phyloP scores from a whole-genome alignment of 2,888 invertebrate species.

The Clostera curtula region DNA sequence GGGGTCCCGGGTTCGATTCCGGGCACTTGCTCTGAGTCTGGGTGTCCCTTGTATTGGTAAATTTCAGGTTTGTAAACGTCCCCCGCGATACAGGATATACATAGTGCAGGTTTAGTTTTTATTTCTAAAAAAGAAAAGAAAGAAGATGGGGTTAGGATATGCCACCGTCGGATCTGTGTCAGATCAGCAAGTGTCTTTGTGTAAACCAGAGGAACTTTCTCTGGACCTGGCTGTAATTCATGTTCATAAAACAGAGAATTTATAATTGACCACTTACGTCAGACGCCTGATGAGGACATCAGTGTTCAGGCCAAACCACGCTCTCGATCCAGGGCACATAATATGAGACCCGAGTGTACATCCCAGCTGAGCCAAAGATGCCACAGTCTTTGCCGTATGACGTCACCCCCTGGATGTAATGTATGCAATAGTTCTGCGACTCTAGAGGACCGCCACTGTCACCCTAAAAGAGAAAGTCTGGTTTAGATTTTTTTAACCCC shows the following conservation, averaged over 20 bases:
- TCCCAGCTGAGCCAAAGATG: neutral
- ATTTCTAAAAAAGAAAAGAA: too few relatives aligned
- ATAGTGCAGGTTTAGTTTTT: too few relatives aligned
- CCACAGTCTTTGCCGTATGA: neutral
- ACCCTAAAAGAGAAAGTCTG: neutral
- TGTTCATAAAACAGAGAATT: neutral
- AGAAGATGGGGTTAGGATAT: too few relatives aligned
- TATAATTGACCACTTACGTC: neutral
- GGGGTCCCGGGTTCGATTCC: too few relatives aligned
- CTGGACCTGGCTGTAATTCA: too few relatives aligned
- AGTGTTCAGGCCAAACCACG: neutral
- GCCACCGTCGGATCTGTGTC: too few relatives aligned
- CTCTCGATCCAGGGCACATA: neutral
- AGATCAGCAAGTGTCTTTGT: too few relatives aligned
- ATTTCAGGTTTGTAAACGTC: too few relatives aligned
- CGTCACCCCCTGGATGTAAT: neutral
- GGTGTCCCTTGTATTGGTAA: too few relatives aligned
- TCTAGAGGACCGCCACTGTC: neutral
- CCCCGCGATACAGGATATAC: too few relatives aligned
- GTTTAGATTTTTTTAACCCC: neutral
- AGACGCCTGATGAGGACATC: neutral
- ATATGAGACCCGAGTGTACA: neutral
- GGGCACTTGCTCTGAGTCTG: too few relatives aligned
- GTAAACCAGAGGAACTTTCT: too few relatives aligned
- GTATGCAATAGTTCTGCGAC: neutral